phyloP scores from a whole-genome alignment of 2,888 invertebrate genomes.

The Euphydryas editha region DNA sequence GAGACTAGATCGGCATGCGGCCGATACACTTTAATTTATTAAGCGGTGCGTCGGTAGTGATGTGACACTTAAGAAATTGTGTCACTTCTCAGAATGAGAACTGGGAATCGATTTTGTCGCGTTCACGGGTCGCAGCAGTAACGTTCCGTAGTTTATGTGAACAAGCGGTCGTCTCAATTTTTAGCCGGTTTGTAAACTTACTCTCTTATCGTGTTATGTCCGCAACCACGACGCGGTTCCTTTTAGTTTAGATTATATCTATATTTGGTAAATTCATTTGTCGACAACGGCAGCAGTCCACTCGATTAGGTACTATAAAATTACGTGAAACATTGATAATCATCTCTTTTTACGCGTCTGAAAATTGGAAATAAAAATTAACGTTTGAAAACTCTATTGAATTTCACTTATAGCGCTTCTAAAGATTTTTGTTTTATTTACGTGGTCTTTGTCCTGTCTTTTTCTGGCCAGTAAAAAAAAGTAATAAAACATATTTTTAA shows the following conservation, averaged over 20 bases:
- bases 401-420: slow-evolving; percentile 26
- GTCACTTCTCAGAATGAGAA: slow-evolving; percentile 82
- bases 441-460: slow-evolving; percentile 49
- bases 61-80: slow-evolving; percentile 83
- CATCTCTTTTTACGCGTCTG: slow-evolving; percentile 39
- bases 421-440: slow-evolving; percentile 31
- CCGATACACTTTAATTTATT: slow-evolving; percentile 77
- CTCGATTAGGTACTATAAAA: slow-evolving; percentile 71
- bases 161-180: slow-evolving; percentile 49
- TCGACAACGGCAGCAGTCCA: slow-evolving; percentile 61
- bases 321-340: slow-evolving; percentile 72
- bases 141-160: slow-evolving; percentile 76
- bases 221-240: slow-evolving; percentile 63
- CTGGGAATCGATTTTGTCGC: slow-evolving; percentile 80
- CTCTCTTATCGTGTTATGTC: slow-evolving; percentile 72
- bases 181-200: slow-evolving; percentile 66
- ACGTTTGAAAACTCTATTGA: slow-evolving; percentile 37
- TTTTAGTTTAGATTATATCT: slow-evolving; percentile 78
- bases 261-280: slow-evolving; percentile 73
- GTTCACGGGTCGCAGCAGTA: slow-evolving; percentile 70
- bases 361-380: slow-evolving; percentile 30
- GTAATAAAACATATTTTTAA: slow-evolving; percentile 66
- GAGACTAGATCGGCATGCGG: slow-evolving; percentile 73
- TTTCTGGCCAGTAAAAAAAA: slow-evolving; percentile 45
- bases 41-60: slow-evolving; percentile 80